Conservation (phyloP, 2,113 vertebrate species). For the Strigops habroptila region DNA sequence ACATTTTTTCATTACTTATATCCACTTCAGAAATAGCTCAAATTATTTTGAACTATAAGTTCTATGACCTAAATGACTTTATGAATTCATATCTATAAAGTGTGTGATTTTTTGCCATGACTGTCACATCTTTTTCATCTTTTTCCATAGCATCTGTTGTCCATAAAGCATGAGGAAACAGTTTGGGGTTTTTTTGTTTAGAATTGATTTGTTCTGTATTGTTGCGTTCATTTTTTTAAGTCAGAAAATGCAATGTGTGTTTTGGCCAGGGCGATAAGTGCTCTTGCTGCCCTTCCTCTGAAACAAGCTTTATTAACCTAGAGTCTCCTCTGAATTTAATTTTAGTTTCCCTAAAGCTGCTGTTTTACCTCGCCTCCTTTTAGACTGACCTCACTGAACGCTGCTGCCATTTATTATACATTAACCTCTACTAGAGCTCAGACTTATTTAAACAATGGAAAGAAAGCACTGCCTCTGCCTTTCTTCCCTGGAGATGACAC, state of each 20-base stretch:
- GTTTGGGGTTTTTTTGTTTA: background rate
- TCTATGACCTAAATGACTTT: background rate
- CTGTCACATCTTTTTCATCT: background rate
- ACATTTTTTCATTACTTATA: background rate
- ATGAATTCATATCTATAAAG: background rate
- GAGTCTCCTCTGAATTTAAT: background rate
- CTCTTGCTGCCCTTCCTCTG: background rate
- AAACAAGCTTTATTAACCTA: background rate
- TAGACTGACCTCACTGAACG: background rate
- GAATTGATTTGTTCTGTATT: background rate
- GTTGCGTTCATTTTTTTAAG: background rate
- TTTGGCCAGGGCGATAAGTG: background rate
- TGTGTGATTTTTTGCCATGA: slow-evolving; percentile 16
- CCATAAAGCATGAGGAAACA: background rate
- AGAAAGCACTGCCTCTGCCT: background rate
- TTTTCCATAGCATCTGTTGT: background rate
- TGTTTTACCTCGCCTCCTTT: background rate
- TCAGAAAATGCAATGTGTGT: background rate
- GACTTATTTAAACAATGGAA: slow-evolving; percentile 6
- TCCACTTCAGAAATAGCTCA: background rate
- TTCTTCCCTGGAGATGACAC: background rate
- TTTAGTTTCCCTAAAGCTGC: background rate
- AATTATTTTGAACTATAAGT: background rate
- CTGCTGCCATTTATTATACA: background rate
- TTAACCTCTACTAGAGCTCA: background rate